These are phyloP conservation scores for Stichopus chloronotus DNA, from an alignment of 35 echinoderm and acorn worm genomes.

Conservation along the genomic window DNA sequence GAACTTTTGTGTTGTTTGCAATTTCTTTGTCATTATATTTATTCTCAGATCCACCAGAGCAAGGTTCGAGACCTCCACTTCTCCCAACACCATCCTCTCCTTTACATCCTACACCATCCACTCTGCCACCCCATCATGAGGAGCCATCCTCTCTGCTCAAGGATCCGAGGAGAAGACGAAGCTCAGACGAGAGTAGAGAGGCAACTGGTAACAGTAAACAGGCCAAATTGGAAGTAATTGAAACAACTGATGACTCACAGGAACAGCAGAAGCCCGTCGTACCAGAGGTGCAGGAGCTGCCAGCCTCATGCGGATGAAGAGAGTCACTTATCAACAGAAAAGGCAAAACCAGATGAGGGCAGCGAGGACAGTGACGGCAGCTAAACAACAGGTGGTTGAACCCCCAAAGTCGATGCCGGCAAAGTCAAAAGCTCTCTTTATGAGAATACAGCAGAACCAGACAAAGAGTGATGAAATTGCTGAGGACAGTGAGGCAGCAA, in stretches of 20 bases:
- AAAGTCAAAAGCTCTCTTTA: constrained; percentile 81
- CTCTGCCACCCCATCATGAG: not conserved
- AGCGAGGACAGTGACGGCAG: not conserved
- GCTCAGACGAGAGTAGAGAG: not conserved
- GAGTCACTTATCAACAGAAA: not conserved
- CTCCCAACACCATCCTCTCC: constrained; percentile 32
- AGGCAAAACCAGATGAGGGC: not conserved
- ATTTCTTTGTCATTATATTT: too few relatives aligned
- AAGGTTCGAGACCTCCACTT: constrained; percentile 20
- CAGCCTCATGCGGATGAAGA: not conserved
- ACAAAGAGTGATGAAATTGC: not conserved
- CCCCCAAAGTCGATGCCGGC: constrained; percentile 64
- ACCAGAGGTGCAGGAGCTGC: not conserved
- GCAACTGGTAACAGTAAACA: not conserved
- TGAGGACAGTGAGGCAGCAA: not conserved
- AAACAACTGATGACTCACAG: not conserved
- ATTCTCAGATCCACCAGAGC: not conserved
- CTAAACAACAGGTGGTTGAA: constrained; percentile 25
- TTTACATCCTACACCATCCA: not conserved
- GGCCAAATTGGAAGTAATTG: not conserved
- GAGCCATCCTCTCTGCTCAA: not conserved
- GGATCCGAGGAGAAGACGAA: not conserved
- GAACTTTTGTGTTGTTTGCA: too few relatives aligned
- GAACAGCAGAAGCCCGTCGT: not conserved
- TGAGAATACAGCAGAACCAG: constrained; percentile 92